Percentiles rank a stretch among this genome's conserved stretches.
Conservation (phyloP, 37 sponge, comb jelly and placozoan species). For the Diacarnus erythraeanus region DNA sequence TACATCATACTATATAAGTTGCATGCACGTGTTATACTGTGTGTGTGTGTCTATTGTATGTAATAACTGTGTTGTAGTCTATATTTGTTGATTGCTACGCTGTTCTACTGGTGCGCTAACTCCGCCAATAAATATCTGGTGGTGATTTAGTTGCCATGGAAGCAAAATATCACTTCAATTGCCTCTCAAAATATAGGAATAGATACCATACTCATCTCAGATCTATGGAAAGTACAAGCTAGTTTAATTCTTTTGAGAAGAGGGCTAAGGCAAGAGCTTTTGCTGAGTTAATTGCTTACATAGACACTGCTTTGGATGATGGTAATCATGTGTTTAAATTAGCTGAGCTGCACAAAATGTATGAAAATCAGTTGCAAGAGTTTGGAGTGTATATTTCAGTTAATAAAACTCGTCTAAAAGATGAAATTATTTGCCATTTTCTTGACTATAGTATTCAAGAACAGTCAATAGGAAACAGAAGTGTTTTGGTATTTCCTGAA, state of each 20-base stretch:
- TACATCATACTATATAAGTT: too few relatives aligned
- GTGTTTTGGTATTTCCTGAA: too few relatives aligned
- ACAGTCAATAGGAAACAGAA: constrained; percentile 14
- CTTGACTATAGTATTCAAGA: background rate
- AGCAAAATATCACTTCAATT: background rate
- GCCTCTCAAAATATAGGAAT: background rate
- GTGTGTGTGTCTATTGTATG: too few relatives aligned
- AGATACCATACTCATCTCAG: too few relatives aligned
- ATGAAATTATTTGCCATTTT: background rate
- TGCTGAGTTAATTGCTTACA: background rate
- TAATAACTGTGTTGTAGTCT: too few relatives aligned
- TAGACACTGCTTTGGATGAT: background rate
- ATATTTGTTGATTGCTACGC: too few relatives aligned
- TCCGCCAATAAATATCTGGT: background rate
- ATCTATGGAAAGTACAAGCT: background rate
- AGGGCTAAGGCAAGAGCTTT: background rate
- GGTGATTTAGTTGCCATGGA: background rate
- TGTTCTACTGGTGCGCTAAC: too few relatives aligned
- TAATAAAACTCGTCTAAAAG: background rate
- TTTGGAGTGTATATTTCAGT: background rate
- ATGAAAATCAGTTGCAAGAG: background rate
- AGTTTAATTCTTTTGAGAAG: background rate
- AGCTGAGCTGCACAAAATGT: background rate
- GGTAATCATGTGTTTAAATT: background rate
- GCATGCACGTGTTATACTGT: too few relatives aligned